These are phyloP conservation scores for Vireo griseus DNA, from an alignment of 2,797 vertebrate genomes.

Conservation along the genomic window DNA sequence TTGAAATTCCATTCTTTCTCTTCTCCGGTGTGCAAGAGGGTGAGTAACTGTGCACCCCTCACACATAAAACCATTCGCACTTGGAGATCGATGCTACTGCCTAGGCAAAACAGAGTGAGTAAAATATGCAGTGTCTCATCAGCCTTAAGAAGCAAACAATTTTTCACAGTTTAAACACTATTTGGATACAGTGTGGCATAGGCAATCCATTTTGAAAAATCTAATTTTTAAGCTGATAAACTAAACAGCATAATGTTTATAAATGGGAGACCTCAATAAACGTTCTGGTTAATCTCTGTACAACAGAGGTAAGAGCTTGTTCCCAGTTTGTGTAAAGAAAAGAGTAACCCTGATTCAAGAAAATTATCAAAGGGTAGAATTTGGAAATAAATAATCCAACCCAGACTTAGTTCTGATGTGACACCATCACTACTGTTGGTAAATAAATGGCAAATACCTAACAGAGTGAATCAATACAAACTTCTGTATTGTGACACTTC, in stretches of 20 bases:
- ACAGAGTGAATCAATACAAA: neutral
- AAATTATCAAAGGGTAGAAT: neutral
- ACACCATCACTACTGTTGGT: neutral
- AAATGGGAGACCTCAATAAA: neutral
- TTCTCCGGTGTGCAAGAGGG: neutral
- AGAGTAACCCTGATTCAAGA: neutral
- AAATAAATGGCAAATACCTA: neutral
- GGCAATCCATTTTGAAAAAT: neutral
- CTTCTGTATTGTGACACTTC: neutral
- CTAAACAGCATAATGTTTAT: neutral
- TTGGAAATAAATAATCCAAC: neutral
- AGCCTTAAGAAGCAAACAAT: neutral
- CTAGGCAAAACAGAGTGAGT: neutral
- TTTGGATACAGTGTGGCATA: neutral
- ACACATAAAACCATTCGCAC: neutral
- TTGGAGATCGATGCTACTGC: neutral
- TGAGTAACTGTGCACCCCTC: neutral
- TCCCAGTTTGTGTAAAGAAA: neutral
- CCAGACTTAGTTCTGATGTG: neutral
- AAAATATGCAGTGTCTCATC: conserved; percentile 3
- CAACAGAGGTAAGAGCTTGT: neutral
- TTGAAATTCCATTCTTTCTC: neutral
- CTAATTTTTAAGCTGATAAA: neutral
- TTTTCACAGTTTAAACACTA: neutral
- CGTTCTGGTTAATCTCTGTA: neutral